These are phyloP conservation scores for Seira sanloemensis DNA, from an alignment of 2,888 invertebrate species.

Conservation along the genomic window DNA sequence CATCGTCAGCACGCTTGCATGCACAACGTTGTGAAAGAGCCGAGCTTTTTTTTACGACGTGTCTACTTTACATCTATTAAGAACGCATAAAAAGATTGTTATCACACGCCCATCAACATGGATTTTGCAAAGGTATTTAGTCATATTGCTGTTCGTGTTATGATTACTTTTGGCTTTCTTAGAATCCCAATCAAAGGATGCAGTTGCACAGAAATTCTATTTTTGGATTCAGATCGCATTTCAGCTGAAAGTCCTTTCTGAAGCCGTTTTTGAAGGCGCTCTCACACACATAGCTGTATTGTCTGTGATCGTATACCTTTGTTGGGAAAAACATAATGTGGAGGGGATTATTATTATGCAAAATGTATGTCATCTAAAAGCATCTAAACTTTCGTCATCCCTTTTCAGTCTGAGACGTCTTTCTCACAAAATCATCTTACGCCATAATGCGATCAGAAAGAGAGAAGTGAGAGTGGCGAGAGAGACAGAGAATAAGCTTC, in stretches of 20 bases:
- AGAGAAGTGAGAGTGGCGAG: conserved; percentile 13
- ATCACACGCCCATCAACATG: conserved; percentile 1
- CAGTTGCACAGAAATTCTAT: background rate
- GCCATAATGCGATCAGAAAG: conserved; percentile 9
- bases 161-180: conserved; percentile 7
- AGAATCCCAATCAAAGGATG: background rate
- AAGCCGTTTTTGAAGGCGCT: background rate
- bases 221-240: conserved; percentile 8
- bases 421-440: background rate
- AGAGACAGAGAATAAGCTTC: no score
- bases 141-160: background rate
- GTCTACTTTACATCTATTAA: background rate
- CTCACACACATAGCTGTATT: background rate
- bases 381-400: background rate
- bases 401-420: background rate
- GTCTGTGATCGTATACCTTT: background rate
- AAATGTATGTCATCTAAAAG: conserved; percentile 10
- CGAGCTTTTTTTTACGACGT: background rate
- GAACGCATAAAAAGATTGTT: background rate
- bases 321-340: background rate
- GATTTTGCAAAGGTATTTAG: background rate
- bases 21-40: background rate
- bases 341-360: background rate
- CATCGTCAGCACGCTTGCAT: background rate
- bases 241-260: background rate